Percentiles rank a stretch among this genome's conserved stretches.
These are phyloP conservation scores for Gavia stellata DNA, from an alignment of 2,113 vertebrate species.

Conservation along the genomic window DNA sequence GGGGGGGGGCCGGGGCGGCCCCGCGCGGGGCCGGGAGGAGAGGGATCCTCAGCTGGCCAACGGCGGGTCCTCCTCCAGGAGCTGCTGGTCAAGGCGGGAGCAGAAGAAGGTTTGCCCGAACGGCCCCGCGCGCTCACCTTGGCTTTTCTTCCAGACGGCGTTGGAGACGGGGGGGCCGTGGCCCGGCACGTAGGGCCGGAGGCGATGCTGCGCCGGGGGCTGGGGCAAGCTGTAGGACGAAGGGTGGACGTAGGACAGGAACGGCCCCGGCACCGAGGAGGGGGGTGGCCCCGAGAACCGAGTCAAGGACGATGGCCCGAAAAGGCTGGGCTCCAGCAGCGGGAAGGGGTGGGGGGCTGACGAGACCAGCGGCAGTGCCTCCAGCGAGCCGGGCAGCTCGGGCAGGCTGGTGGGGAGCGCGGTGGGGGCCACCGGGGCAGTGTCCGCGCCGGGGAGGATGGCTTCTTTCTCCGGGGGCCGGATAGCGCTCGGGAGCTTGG, in stretches of 20 bases:
- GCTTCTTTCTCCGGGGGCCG: slow-evolving; percentile 30
- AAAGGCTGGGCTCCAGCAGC: slow-evolving; percentile 53
- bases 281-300: slow-evolving; percentile 41
- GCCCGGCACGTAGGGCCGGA: slow-evolving; percentile 51
- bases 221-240: slow-evolving; percentile 50
- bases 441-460: background rate
- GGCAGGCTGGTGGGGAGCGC: background rate
- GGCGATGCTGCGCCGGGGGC: slow-evolving; percentile 59
- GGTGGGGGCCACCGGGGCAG: background rate
- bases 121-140: slow-evolving; percentile 73
- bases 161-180: slow-evolving; percentile 72
- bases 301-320: slow-evolving; percentile 13
- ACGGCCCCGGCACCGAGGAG: slow-evolving; percentile 24
- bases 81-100: slow-evolving; percentile 12
- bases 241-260: slow-evolving; percentile 65
- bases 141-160: slow-evolving; percentile 87
- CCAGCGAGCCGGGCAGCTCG: slow-evolving; percentile 18
- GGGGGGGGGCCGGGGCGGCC: background rate
- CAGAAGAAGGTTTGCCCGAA: background rate
- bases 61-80: background rate
- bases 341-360: slow-evolving; percentile 35
- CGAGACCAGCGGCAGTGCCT: background rate
- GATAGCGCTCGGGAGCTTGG: background rate
- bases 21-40: background rate
- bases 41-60: background rate